A percentile compares a stretch with the other conserved stretches of the same genome.
Evolutionary conservation across 2,113 vertebrate species (phyloP).

Genomic region (Plectropomus leopardus): DNA sequence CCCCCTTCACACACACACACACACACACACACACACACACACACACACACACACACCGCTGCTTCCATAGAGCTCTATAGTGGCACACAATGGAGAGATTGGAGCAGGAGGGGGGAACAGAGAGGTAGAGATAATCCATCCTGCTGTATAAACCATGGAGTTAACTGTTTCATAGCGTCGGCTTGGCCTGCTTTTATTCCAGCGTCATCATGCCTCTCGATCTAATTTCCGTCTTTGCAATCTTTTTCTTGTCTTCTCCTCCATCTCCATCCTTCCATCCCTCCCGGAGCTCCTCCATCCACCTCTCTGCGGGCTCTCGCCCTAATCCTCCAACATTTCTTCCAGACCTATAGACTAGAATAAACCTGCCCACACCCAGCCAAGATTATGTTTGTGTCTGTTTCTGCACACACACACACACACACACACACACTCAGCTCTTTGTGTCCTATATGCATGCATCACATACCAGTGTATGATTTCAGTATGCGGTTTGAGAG

Average conservation of each 20-base stretch:
- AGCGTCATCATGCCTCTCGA: slow-evolving; percentile 35
- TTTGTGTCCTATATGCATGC: slow-evolving; percentile 57
- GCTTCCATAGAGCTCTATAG: slow-evolving; percentile 69
- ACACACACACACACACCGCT: slow-evolving; percentile 17
- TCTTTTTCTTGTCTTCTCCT: slow-evolving; percentile 17
- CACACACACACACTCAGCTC: slow-evolving; percentile 33
- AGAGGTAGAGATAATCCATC: slow-evolving; percentile 82
- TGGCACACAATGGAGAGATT: slow-evolving; percentile 75
- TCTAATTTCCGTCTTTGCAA: slow-evolving; percentile 49
- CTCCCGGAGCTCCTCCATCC: slow-evolving; percentile 58
- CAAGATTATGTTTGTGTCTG: slow-evolving; percentile 34
- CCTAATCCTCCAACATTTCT: slow-evolving; percentile 66
- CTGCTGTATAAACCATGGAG: slow-evolving; percentile 65
- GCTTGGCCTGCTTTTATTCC: slow-evolving; percentile 47
- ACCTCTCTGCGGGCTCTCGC: slow-evolving; percentile 63
- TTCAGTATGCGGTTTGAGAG: slow-evolving; percentile 37
- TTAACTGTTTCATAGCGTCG: slow-evolving; percentile 78
- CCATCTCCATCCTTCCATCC: slow-evolving; percentile 49
- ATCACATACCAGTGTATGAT: slow-evolving; percentile 62
- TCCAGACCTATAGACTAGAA: slow-evolving; percentile 70
- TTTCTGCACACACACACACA: slow-evolving; percentile 24
- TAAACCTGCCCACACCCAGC: slow-evolving; percentile 60
- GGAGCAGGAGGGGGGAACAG: slow-evolving; percentile 45
- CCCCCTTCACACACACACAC: neutral
- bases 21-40: neutral